phyloP scores from a whole-genome alignment of 1,140 invertebrate genomes.

The Philaenus spumarius region DNA sequence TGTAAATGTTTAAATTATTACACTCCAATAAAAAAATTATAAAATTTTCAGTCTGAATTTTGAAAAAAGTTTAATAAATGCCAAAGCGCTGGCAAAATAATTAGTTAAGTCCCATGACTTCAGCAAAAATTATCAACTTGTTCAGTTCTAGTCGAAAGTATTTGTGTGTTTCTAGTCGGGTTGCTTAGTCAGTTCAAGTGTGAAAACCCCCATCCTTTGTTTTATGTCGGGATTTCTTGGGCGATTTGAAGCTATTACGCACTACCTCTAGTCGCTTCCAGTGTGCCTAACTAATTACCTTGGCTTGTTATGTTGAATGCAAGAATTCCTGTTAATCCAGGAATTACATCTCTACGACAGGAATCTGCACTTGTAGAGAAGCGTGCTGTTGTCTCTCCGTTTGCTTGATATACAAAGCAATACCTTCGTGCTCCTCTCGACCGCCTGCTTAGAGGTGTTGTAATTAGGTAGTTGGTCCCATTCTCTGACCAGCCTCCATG shows the following conservation, averaged over 20 bases:
- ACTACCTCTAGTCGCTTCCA: not conserved
- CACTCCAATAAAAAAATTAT: too few species aligned
- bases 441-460: conserved; percentile 38
- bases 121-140: too few species aligned
- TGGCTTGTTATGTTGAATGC: conserved; percentile 41
- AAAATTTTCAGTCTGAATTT: too few species aligned
- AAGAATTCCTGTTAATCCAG: conserved; percentile 33
- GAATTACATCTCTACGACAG: conserved; percentile 35
- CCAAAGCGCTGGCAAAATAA: too few species aligned
- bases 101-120: too few species aligned
- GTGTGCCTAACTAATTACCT: conserved; percentile 31
- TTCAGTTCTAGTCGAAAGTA: too few species aligned
- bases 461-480: conserved; percentile 42
- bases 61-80: too few species aligned
- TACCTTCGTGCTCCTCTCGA: conserved; percentile 39
- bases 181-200: not conserved
- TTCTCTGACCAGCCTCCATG: conserved; percentile 46
- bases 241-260: not conserved
- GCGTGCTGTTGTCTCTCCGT: conserved; percentile 25
- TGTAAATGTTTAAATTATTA: too few species aligned
- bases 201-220: not conserved
- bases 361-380: conserved; percentile 38
- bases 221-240: not conserved
- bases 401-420: conserved; percentile 36
- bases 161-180: not conserved